Base-by-base conservation (phyloP, 2,888 invertebrate genomes). In the Megamerina dolium region DNA sequence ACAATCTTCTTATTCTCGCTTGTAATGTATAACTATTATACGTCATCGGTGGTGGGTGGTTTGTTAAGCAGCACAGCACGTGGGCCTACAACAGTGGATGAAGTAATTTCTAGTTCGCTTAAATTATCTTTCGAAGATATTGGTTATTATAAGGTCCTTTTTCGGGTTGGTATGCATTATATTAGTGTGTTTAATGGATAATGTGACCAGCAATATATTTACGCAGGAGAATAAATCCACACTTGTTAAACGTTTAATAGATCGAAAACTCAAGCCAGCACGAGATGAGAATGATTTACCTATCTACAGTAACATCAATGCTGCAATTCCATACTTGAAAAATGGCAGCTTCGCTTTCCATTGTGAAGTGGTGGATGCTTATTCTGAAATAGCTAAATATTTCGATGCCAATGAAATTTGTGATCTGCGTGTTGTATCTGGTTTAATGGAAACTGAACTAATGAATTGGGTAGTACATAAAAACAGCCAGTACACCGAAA, bases 321-420 rank as follows among this genome's bases (percentile, higher is more conserved):
- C 61, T 2, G 76, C 75, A 4, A 60, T 76, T 6, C 64, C 64
- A 0, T 67, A 59, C 53, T 58, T 77, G 0, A 72, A 70, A 50
- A 48, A 53, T 2, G 75, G 75, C 1, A 68, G 69, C 12, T 74
- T 71, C 49, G 75, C 76, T 1, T 75, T 74, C 54, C 74, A 75
- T 41, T 71, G 73, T n/a, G 74, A 75, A 57, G 54, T 70, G 2
- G 64, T 69, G 3, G 70, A 69, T 14, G 72, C 70, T 1, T 76
- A 75, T 57, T 68, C 72, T 1, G 59, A 62, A 45, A 66, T 70
- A 39, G 62, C 64, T 1, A 67, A 64, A 53, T 55, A 63, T 3
- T 75, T 75, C 46, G 70, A 74, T 42, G 66, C 70, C 1, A 63
- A 66, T 27, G 68, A 72, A 44, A 72, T 75, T 31, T 75, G 75